Percentiles rank a stretch among this genome's conserved stretches.
These are phyloP conservation scores for Amiota communis DNA, from an alignment of 2,888 invertebrate species.

Conservation along the genomic window DNA sequence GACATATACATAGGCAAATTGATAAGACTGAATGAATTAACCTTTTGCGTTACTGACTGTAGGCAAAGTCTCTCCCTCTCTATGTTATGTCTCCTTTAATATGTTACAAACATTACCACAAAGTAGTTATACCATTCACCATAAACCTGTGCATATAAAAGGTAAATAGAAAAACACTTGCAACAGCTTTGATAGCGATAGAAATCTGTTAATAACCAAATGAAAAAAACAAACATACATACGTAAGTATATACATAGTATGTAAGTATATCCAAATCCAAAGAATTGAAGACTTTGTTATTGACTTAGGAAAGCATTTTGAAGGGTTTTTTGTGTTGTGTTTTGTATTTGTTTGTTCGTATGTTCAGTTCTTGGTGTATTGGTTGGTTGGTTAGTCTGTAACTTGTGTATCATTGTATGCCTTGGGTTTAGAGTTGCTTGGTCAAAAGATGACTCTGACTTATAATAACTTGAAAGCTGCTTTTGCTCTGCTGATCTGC, in stretches of 20 bases:
- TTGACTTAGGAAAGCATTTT: constrained; percentile 8
- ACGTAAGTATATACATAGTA: neutral
- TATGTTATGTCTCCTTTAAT: neutral
- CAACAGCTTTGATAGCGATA: neutral
- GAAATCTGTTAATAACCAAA: constrained; percentile 32
- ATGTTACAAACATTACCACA: no score
- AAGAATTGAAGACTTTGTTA: constrained; percentile 3
- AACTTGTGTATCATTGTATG: no score
- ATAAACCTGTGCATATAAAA: no score
- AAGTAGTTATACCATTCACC: no score
- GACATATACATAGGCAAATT: no score
- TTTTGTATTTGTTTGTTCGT: constrained; percentile 14
- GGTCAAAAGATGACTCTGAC: constrained; percentile 33
- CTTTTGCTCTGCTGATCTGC: constrained; percentile 12
- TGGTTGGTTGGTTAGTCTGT: no score
- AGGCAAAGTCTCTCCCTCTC: neutral
- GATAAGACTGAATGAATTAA: no score
- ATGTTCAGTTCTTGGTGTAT: no score
- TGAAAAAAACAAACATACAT: neutral
- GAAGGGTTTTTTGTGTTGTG: constrained; percentile 10
- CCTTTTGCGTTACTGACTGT: no score
- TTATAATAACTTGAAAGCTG: constrained; percentile 49
- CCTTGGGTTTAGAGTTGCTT: no score
- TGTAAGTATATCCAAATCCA: neutral
- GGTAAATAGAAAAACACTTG: neutral